A percentile compares a stretch with the other conserved stretches of the same genome.
These are phyloP conservation scores for Otis tarda DNA, from an alignment of 2,113 vertebrate species.

Conservation along the genomic window DNA sequence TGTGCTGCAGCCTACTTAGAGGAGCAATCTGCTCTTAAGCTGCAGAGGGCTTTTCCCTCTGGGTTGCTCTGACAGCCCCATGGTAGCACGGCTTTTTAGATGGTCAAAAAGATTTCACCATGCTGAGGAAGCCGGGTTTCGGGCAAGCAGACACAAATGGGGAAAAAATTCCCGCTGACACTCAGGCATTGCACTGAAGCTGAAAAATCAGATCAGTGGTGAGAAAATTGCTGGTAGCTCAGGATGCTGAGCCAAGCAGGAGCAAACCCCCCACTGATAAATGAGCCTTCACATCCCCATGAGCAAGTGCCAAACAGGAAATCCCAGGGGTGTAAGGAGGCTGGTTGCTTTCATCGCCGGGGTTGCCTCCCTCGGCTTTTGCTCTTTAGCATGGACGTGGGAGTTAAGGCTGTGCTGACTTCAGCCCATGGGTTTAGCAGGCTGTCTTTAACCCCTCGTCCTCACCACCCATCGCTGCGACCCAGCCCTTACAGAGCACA, in stretches of 20 bases:
- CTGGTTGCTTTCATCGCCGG: background rate
- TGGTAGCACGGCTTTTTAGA: background rate
- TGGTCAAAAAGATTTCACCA: background rate
- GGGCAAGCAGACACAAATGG: background rate
- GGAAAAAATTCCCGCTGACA: rapidly evolving
- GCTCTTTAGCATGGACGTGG: background rate
- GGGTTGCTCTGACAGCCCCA: background rate
- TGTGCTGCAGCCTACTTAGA: background rate
- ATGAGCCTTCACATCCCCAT: background rate
- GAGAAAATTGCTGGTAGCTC: background rate
- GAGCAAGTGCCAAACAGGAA: background rate
- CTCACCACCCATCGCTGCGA: background rate
- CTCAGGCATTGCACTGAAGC: background rate
- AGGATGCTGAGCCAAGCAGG: background rate
- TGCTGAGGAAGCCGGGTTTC: background rate
- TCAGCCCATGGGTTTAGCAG: background rate
- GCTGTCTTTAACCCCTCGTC: background rate
- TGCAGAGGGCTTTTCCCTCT: background rate
- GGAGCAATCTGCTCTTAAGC: background rate
- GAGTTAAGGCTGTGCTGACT: background rate
- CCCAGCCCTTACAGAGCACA: background rate
- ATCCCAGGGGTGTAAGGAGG: background rate
- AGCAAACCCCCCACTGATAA: background rate
- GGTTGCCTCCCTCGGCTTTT: background rate
- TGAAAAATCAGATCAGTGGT: rapidly evolving